Evolutionary conservation across 1,140 invertebrate species (phyloP), one percentile per base, ranked within the genome.

Genomic region (Ceratoteleas bidentatus): DNA sequence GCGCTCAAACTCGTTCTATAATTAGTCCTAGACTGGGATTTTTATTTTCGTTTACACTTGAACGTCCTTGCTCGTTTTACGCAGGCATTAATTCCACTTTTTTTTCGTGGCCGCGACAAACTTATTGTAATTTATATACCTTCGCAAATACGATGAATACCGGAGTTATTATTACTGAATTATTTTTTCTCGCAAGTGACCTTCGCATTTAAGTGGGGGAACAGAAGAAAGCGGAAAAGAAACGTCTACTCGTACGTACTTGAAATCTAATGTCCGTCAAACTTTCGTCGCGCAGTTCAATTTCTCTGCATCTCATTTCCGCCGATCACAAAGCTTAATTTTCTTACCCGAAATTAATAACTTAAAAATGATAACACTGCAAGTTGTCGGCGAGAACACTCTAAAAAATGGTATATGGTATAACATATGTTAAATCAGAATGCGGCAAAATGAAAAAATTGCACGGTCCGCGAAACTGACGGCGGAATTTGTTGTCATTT

Each of bases 11-110:
- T 83, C 75, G 85, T 90, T 89, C 89, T 90, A 90, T 90, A 90
- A 90, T 90, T 90, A 90, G 88, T 89, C 83, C 70, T 84, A 85
- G 81, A 85, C 77, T 75, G 81, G 70, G 79, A 89, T 88, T 90
- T 90, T 90, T 90, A 90, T 90, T 90, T 90, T 90, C 85, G 86
- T 87, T 90, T 89, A 90, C 90, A 90, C 88, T 90, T 89, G 89
- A 89, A 87, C 87, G 89, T 90, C 89, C 89, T 90, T 89, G 89
- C 83, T 73, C 69, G 62, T 58, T 76, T 80, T 74, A 66, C 72
- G 76, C 58, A 66, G 80, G 76, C 80, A 75, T 79, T 81, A 79
- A 81, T 79, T 84, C 54, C 60, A 49, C 53, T 78, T 56, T 80
- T 56, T 80, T 74, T 74, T 76, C 53, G 64, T 52, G 38, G 47